Evolutionary conservation across 2,888 invertebrate genomes (phyloP), one percentile per base, ranked within the genome.

Genomic region (Mystacides longicornis): DNA sequence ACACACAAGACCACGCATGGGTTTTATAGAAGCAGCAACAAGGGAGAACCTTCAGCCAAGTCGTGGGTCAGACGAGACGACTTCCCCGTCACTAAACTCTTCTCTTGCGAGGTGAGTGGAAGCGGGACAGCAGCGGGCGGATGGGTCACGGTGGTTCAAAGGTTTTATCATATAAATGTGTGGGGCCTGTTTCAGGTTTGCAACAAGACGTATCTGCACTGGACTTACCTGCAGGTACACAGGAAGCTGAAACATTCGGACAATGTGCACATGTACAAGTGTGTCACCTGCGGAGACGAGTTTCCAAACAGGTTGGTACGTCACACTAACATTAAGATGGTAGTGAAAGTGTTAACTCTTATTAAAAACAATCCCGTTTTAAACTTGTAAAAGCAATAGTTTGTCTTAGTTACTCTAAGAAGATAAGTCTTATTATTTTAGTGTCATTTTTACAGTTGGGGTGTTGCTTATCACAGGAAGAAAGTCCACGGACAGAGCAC

Each of bases 1-100:
- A 77, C 78, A 0, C 78, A 78, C 62, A 77, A 77, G 60, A 77
- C 77, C 0, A 77, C 77, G 0, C 78, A 77, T 61, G 78, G 78
- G 0, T 75, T 75, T 62, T 77, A 74, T 67, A 75, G 51, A 57
- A 0, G 49, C 62, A 1, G 50, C 60, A 51, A 49, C 58, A 3
- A 61, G 63, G 1, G 61, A 63, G 1, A 64, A 64, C 0, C 69
- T 67, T 0, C 67, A 69, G 0, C 65, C n/a, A 4, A 5, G n/a
- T 69, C 0, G 68, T 68, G 22, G 66, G 69, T 2, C 69, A 65
- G 74, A 0, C 74, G 74, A 1, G 74, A 75, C 37, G 75, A 75
- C 0, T 78, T 77, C 51, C 77, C 78, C 0, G 77, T 78, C 1
- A 76, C 74, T 43, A 77, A 77, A 58, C 76, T 77, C 57, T 78